Evolutionary conservation across 2,113 vertebrate genomes (phyloP).

Genomic region (Penelope pileata): DNA sequence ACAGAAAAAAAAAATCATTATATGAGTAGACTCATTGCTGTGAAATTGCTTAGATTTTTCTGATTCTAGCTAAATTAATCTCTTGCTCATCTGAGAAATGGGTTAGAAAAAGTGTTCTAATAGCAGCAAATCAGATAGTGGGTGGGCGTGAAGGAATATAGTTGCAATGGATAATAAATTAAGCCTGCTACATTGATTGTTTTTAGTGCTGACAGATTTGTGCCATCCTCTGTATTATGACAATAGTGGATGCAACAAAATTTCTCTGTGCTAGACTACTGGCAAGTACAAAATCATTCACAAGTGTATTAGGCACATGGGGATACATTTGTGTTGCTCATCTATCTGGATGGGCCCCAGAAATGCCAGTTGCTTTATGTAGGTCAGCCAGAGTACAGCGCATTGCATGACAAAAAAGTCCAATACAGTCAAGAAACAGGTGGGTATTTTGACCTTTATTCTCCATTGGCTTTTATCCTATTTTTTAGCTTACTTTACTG

Average conservation of each 20-base stretch:
- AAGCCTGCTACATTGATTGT: background rate
- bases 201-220: background rate
- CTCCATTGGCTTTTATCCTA: background rate
- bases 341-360: background rate
- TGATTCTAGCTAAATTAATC: background rate
- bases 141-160: background rate
- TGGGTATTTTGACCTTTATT: constrained; percentile 1
- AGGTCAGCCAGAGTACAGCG: constrained; percentile 25
- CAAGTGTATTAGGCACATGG: background rate
- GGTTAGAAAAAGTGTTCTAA: background rate
- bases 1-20: background rate
- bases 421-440: background rate
- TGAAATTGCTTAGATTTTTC: background rate
- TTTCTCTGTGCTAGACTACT: background rate
- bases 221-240: background rate
- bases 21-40: background rate
- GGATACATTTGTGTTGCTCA: background rate
- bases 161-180: background rate
- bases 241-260: background rate
- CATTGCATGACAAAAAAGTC: background rate
- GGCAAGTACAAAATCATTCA: background rate
- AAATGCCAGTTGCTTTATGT: background rate
- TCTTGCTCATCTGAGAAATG: background rate
- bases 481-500: background rate
- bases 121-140: background rate